phyloP scores from a whole-genome alignment of 92 coral and sea anemone species.

The Anthopleura xanthogrammica region DNA sequence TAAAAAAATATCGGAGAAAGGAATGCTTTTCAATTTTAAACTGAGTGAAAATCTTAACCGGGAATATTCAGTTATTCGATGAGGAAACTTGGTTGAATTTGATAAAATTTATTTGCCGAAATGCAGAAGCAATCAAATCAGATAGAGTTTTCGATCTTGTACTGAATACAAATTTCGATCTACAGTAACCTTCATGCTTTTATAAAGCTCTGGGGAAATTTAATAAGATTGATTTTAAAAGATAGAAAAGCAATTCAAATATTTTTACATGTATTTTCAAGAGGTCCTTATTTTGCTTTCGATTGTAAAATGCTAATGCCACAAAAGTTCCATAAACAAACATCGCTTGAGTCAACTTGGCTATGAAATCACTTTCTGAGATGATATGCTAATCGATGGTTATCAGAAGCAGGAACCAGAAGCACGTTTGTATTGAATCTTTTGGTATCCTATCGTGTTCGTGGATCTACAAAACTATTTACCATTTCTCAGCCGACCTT shows the following conservation, averaged over 20 bases:
- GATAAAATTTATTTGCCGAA: no score
- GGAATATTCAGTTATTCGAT: no score
- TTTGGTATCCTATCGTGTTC: not conserved
- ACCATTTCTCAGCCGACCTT: slow-evolving; percentile 5
- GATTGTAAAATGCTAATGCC: not conserved
- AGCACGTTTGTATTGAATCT: slow-evolving; percentile 6
- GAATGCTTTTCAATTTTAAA: no score
- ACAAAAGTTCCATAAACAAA: not conserved
- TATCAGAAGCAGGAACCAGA: not conserved
- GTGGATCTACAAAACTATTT: slow-evolving; percentile 3
- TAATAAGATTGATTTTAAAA: not conserved
- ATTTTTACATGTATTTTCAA: not conserved
- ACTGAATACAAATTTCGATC: not conserved
- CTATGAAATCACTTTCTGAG: slow-evolving; percentile 9
- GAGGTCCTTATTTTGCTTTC: not conserved
- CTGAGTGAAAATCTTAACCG: no score
- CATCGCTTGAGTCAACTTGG: not conserved
- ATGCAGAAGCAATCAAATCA: no score
- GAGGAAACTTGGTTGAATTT: no score
- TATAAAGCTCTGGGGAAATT: not conserved
- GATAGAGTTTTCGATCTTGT: no score
- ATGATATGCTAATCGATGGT: slow-evolving; percentile 19
- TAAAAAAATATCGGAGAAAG: no score
- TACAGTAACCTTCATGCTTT: not conserved
- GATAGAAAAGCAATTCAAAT: not conserved